Conservation (phyloP, 2,888 invertebrate genomes). For the Eledone cirrhosa region DNA sequence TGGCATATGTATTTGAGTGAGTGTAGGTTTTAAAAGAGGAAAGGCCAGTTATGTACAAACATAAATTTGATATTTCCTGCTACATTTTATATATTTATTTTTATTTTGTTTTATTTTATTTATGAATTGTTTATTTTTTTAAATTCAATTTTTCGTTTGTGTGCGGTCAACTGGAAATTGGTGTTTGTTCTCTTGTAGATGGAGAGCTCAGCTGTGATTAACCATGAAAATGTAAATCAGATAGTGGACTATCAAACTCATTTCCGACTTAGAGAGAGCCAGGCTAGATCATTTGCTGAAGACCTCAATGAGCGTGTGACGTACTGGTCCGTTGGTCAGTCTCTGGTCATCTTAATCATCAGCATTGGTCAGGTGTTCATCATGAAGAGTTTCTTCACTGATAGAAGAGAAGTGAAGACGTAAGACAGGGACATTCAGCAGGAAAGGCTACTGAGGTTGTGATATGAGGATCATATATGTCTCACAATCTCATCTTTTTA, state of each 20-base stretch:
- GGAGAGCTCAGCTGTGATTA: slow-evolving; percentile 89
- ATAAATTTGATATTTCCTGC: too few relatives aligned
- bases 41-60: too few relatives aligned
- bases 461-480: too few relatives aligned
- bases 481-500: too few relatives aligned
- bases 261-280: slow-evolving; percentile 92
- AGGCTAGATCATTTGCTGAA: slow-evolving; percentile 94
- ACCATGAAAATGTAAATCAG: slow-evolving; percentile 87
- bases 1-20: too few relatives aligned
- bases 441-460: too few relatives aligned
- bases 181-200: slow-evolving; percentile 73
- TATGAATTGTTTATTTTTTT: too few relatives aligned
- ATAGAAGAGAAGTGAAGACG: slow-evolving; percentile 67
- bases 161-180: slow-evolving; percentile 19
- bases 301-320: slow-evolving; percentile 91
- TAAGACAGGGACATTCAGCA: neutral
- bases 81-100: too few relatives aligned
- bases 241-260: slow-evolving; percentile 97
- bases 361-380: slow-evolving; percentile 91
- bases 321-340: slow-evolving; percentile 88
- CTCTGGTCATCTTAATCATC: slow-evolving; percentile 82
- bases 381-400: slow-evolving; percentile 89
- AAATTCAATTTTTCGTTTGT: neutral
- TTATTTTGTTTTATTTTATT: too few relatives aligned
- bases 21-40: too few relatives aligned